Conservation (phyloP, 2,797 vertebrate species). For the Brachyalestes nurse region DNA sequence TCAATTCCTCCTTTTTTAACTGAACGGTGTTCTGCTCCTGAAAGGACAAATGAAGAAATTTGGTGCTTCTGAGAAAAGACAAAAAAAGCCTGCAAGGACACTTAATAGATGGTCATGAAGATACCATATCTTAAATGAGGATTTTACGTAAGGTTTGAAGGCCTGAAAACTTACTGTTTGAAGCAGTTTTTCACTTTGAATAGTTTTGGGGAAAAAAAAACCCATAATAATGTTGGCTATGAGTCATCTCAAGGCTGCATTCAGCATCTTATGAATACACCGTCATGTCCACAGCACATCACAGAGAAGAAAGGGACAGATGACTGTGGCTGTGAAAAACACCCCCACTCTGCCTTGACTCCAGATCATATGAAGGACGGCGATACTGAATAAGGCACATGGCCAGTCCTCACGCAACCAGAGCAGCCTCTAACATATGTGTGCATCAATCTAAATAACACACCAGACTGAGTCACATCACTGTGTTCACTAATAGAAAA, state of each 20-base stretch:
- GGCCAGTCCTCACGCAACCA: constrained; percentile 5
- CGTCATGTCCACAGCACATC: neutral
- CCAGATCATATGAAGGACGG: constrained; percentile 1
- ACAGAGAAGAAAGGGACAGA: neutral
- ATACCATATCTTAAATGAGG: neutral
- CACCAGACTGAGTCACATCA: neutral
- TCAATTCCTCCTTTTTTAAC: constrained; percentile 96
- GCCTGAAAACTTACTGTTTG: neutral
- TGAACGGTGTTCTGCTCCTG: constrained; percentile 92
- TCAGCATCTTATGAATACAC: constrained; percentile 23
- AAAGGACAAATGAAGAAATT: constrained; percentile 47
- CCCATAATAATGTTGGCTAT: neutral
- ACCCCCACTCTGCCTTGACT: constrained; percentile 4
- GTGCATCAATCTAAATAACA: constrained; percentile 12
- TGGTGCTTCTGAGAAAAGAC: neutral
- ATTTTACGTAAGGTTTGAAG: neutral
- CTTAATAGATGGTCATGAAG: constrained; percentile 25
- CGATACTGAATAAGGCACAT: neutral
- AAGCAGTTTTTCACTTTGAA: constrained; percentile 24
- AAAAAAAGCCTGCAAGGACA: constrained; percentile 1
- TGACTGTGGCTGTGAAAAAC: constrained; percentile 33
- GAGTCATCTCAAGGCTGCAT: constrained; percentile 36
- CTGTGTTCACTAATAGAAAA: neutral
- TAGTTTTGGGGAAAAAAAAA: neutral
- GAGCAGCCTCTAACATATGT: neutral